Evolutionary conservation across 2,113 vertebrate species (phyloP).

Genomic region (Pseudorectes ferrugineus): DNA sequence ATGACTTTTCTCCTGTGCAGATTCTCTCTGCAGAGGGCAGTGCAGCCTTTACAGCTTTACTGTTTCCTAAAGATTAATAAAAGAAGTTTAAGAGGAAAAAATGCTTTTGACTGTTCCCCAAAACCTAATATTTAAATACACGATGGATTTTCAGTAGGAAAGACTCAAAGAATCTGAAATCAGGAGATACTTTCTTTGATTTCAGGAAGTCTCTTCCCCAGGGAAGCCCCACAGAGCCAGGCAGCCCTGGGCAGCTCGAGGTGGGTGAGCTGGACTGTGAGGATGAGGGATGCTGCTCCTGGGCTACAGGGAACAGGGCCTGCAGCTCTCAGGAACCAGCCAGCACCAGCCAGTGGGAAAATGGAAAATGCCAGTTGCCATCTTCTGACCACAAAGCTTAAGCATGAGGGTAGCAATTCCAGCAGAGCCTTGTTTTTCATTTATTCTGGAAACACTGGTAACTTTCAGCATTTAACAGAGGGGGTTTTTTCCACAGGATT

Average conservation of each 20-base stretch:
- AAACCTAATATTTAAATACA: not conserved
- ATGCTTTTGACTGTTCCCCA: not conserved
- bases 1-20: not conserved
- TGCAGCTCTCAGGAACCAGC: not conserved
- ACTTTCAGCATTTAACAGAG: not conserved
- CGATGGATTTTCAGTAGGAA: not conserved
- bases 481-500: not conserved
- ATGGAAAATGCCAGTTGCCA: not conserved
- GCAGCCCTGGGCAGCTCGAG: rapidly evolving
- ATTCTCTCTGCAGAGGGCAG: constrained; percentile 49
- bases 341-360: not conserved
- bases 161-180: not conserved
- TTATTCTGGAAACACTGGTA: not conserved
- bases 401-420: not conserved
- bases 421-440: not conserved
- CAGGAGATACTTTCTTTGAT: not conserved
- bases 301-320: not conserved
- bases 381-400: constrained; percentile 1
- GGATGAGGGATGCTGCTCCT: not conserved
- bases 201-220: not conserved
- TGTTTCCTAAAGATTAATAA: not conserved
- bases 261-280: not conserved
- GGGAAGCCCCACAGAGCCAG: not conserved
- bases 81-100: not conserved
- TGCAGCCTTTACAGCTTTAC: not conserved